Conservation (phyloP, 2,797 vertebrate species). For the Sebastes hopkinsi region DNA sequence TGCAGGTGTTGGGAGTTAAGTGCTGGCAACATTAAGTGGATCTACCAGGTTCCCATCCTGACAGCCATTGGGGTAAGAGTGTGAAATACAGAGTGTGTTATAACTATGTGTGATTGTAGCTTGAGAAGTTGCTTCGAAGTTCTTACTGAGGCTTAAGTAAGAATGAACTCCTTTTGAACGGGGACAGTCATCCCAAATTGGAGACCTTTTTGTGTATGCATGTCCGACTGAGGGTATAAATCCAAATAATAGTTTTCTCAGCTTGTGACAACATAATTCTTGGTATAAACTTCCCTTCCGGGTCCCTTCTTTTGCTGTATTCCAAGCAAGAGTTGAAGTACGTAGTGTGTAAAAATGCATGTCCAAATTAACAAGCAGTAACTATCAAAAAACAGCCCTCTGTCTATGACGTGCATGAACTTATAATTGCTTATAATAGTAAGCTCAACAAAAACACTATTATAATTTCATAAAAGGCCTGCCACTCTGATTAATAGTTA, state of each 20-base stretch:
- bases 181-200: background rate
- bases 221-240: background rate
- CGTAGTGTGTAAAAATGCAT: background rate
- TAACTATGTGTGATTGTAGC: background rate
- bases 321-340: background rate
- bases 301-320: background rate
- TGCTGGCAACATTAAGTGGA: constrained; percentile 89
- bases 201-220: background rate
- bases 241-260: background rate
- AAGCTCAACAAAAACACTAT: background rate
- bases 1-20: constrained; percentile 95
- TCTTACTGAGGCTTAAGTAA: background rate
- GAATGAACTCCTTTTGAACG: background rate
- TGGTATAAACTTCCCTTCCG: background rate
- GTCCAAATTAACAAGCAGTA: background rate
- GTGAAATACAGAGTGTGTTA: background rate
- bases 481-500: no score
- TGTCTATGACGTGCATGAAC: background rate
- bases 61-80: constrained; percentile 88
- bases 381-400: background rate
- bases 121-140: background rate
- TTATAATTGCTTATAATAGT: background rate
- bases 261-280: background rate
- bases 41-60: constrained; percentile 91
- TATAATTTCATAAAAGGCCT: background rate